phyloP scores from a whole-genome alignment of 2,797 vertebrate genomes.

The Phaenicophaeus curvirostris region DNA sequence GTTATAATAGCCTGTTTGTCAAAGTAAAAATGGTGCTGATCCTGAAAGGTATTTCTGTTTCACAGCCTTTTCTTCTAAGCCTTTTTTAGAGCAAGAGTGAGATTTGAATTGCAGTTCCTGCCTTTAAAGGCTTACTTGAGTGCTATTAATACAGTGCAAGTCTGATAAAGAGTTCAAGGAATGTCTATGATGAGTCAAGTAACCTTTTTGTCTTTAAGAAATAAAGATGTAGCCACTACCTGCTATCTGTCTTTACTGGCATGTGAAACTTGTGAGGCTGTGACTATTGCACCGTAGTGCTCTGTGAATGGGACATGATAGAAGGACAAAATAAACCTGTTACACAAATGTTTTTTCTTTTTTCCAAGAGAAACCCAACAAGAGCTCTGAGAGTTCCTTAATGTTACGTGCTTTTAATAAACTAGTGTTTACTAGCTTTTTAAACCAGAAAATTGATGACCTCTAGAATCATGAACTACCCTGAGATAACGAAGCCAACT shows the following conservation, averaged over 20 bases:
- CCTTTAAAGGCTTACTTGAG: slow-evolving; percentile 60
- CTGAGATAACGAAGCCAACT: slow-evolving; percentile 1
- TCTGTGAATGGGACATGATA: neutral
- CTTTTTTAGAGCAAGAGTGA: slow-evolving; percentile 58
- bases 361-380: neutral
- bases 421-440: neutral
- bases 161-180: slow-evolving; percentile 60
- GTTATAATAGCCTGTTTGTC: slow-evolving; percentile 43
- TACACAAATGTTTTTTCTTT: neutral
- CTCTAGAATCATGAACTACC: neutral
- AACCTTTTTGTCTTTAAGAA: slow-evolving; percentile 63
- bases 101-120: slow-evolving; percentile 59
- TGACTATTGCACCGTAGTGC: neutral
- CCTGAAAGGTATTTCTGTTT: slow-evolving; percentile 53
- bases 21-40: slow-evolving; percentile 38
- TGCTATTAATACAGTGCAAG: slow-evolving; percentile 41
- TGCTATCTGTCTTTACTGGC: slow-evolving; percentile 65
- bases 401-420: slow-evolving; percentile 18
- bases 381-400: slow-evolving; percentile 11
- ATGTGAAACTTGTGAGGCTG: slow-evolving; percentile 40
- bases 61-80: slow-evolving; percentile 47
- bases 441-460: neutral
- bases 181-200: slow-evolving; percentile 68
- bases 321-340: slow-evolving; percentile 31
- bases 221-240: slow-evolving; percentile 59